Evolutionary conservation across 2,113 vertebrate species (phyloP), one percentile per base, ranked within the genome.

Genomic region (Cololabis saira): DNA sequence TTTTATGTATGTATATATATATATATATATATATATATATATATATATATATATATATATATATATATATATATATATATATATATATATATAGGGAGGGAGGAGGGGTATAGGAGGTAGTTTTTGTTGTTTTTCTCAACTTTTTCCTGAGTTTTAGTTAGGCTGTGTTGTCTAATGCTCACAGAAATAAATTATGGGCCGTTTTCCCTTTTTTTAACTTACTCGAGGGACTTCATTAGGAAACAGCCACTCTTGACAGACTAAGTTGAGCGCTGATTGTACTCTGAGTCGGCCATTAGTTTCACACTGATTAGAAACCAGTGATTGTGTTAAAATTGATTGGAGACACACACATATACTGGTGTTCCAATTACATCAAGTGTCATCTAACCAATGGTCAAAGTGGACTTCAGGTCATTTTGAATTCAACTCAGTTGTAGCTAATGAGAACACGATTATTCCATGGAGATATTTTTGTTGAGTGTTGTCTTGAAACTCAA

Each of bases 301-400:
- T 66, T 84, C 57, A 51, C 76, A 67, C 87, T 87, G 90, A 92
- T 91, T 90, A 84, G 84, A 30, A 67, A 56, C 61, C 33, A 15
- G 74, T 67, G 82, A 87, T 83, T 87, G 78, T 82, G 67, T 80
- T 77, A 60, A 62, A 67, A 73, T 68, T 79, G 81, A 87, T 81
- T 87, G 71, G 66, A 47, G 51, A 82, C 50, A n/a, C 62, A 77
- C 62, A 61, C 55, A 62, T 53, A 62, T 44, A 61, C 59, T 54
- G 75, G 67, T 66, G 70, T 69, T 70, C 67, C 76, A 84, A 80
- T 90, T 85, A 84, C 71, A 71, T 49, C 56, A 57, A 81, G 70
- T 37, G 67, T 54, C 67, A 74, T 59, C 49, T 6, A 55, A 57
- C 18, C 61, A 78, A 56, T 66, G 78, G 80, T 73, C 77, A 63